A percentile compares a stretch with the other conserved stretches of the same genome.
Conservation (phyloP, 2,113 vertebrate genomes). For the Spilogale gracilis region DNA sequence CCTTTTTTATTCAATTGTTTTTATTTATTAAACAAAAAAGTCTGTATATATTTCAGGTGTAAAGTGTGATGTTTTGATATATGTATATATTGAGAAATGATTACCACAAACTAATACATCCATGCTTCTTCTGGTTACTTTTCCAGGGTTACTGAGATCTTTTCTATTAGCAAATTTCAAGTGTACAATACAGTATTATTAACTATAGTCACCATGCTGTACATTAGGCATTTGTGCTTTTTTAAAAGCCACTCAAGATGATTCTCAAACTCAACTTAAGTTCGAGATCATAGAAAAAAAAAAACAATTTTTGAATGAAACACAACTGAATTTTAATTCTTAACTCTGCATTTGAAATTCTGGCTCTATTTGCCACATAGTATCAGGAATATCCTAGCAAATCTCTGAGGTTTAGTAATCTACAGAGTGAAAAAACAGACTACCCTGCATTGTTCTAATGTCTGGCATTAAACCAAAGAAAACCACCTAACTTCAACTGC, state of each 20-base stretch:
- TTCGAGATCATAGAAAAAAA: conserved; percentile 17
- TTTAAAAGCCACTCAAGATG: background rate
- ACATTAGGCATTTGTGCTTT: background rate
- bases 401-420: background rate
- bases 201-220: background rate
- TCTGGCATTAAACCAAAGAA: background rate
- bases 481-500: background rate
- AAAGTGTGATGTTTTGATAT: background rate
- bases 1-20: background rate
- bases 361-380: background rate
- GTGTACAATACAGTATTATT: background rate
- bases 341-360: conserved; percentile 32
- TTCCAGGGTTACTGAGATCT: background rate
- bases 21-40: background rate
- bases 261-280: conserved; percentile 43
- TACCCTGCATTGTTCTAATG: background rate
- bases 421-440: background rate
- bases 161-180: background rate
- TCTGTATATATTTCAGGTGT: background rate
- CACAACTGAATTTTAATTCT: conserved; percentile 41
- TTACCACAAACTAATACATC: background rate
- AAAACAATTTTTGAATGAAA: conserved; percentile 28
- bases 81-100: background rate
- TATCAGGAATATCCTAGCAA: background rate
- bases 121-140: background rate